Base-by-base conservation (phyloP, 1,140 invertebrate species). In the Drosophila baimaii region DNA sequence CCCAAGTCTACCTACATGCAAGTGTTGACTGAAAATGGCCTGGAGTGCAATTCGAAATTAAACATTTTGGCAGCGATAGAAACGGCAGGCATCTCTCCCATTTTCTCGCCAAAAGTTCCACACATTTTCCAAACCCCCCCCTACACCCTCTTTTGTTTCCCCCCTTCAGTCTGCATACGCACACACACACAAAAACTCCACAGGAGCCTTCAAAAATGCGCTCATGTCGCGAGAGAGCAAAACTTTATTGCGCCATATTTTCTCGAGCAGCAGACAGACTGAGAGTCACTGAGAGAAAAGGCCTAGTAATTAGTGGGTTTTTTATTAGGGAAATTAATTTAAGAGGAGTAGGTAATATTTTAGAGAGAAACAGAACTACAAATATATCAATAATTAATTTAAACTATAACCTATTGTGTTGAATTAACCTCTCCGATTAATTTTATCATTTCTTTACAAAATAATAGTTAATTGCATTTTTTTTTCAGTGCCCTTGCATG, bases 241-340 rank as follows among this genome's bases (percentile, higher is more conserved):
- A 83, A 83, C 80, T 82, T 83, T 82, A 83, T 82, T 83, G 80
- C 80, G 73, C 80, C 80, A 82, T 82, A 82, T 83, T 82, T 82
- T 82, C 80, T 83, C 70, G 76, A 70, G 80, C 56, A 44, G 41
- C 51, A 59, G 43, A 59, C 55, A 54, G 47, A 62, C 51, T n/a
- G n/a, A n/a, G n/a, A 35, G 19, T 17, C 55, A 71, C 66, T 23
- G 25, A 5, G 1, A 31, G n/a, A n/a, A n/a, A n/a, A n/a, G n/a
- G n/a, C n/a, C n/a, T n/a, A n/a, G n/a, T n/a, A n/a, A n/a, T n/a
- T n/a, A n/a, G n/a, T n/a, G n/a, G n/a, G n/a, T n/a, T n/a, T n/a
- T n/a, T n/a, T n/a, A n/a, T n/a, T n/a, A n/a, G n/a, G n/a, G n/a
- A n/a, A n/a, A n/a, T n/a, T n/a, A n/a, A n/a, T n/a, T n/a, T n/a